These are phyloP conservation scores for Drosophila hamatofila DNA, from an alignment of 2,888 invertebrate species.

Conservation along the genomic window DNA sequence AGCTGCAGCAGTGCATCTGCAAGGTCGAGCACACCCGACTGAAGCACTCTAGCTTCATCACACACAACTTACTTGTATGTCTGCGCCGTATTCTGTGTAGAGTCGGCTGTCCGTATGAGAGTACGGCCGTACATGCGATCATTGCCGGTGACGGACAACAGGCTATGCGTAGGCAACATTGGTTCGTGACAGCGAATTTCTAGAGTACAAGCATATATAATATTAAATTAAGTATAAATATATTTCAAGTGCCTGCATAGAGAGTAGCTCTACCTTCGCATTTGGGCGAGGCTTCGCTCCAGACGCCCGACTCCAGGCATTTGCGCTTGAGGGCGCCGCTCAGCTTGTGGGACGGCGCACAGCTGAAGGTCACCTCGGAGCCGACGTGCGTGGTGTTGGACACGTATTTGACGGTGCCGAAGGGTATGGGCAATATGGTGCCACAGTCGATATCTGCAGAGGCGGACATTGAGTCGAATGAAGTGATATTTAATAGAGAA, in stretches of 20 bases:
- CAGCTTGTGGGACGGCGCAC: slow-evolving; percentile 92
- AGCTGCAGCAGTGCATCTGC: not conserved
- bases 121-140: slow-evolving; percentile 95
- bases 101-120: slow-evolving; percentile 90
- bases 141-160: slow-evolving; percentile 95
- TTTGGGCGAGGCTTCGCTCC: slow-evolving; percentile 94
- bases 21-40: not conserved
- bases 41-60: not conserved
- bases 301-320: slow-evolving; percentile 91
- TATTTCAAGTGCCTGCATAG: not conserved
- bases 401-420: slow-evolving; percentile 91
- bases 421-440: slow-evolving; percentile 91
- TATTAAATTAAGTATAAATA: not conserved
- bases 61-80: slow-evolving; percentile 88
- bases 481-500: not conserved
- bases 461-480: slow-evolving; percentile 16
- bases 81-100: slow-evolving; percentile 88
- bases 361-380: slow-evolving; percentile 92
- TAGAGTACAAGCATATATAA: slow-evolving; percentile 73
- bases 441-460: slow-evolving; percentile 94
- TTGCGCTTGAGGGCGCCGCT: slow-evolving; percentile 90
- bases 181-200: slow-evolving; percentile 96
- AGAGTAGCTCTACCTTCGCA: slow-evolving; percentile 88
- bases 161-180: slow-evolving; percentile 92
- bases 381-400: slow-evolving; percentile 93